Conservation (phyloP, 2,113 vertebrate species). For the Camelus bactrianus region DNA sequence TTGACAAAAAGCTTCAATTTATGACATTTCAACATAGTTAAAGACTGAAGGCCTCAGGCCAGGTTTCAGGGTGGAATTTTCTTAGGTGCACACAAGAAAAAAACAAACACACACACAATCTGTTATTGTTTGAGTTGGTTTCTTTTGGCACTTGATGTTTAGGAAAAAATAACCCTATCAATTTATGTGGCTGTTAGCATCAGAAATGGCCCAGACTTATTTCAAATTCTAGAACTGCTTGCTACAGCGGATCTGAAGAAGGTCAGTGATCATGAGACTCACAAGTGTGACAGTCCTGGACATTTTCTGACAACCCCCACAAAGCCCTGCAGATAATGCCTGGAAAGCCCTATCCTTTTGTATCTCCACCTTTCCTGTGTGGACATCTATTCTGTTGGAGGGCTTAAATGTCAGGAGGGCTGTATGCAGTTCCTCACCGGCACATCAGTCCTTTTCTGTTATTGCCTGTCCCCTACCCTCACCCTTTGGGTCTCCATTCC, state of each 20-base stretch:
- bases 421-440: background rate
- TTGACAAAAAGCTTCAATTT: slow-evolving; percentile 11
- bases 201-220: background rate
- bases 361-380: background rate
- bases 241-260: background rate
- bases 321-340: background rate
- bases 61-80: background rate
- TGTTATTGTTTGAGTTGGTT: background rate
- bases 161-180: background rate
- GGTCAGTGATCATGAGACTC: background rate
- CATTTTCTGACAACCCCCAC: background rate
- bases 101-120: background rate
- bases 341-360: background rate
- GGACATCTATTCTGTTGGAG: background rate
- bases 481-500: background rate
- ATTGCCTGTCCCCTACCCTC: background rate
- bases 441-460: background rate
- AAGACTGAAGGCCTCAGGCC: background rate
- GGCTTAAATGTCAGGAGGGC: background rate
- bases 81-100: background rate
- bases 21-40: background rate
- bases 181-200: background rate
- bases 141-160: background rate
- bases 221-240: background rate
- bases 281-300: background rate